Conservation (phyloP, 2,797 vertebrate species). For the Acanthiza pusilla region DNA sequence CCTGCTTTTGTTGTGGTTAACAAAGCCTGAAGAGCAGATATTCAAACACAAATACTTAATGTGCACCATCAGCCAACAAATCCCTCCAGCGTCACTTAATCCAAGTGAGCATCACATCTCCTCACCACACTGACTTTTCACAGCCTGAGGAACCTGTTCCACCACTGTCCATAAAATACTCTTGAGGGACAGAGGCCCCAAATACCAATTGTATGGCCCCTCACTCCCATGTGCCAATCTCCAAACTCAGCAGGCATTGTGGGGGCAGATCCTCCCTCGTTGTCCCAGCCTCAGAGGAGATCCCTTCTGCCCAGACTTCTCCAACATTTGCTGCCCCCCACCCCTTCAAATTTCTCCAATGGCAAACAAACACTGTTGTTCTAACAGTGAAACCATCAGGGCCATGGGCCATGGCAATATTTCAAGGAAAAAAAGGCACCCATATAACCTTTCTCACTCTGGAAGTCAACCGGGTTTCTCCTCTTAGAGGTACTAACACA, state of each 20-base stretch:
- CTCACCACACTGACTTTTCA: neutral
- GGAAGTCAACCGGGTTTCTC: neutral
- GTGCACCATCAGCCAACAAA: neutral
- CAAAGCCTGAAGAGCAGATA: neutral
- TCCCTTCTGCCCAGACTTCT: neutral
- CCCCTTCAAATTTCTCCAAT: rapidly evolving
- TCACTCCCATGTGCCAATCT: neutral
- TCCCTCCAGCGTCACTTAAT: neutral
- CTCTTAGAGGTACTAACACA: neutral
- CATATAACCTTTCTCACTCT: neutral
- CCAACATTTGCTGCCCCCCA: neutral
- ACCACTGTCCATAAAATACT: neutral
- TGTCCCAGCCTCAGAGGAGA: neutral
- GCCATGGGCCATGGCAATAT: neutral
- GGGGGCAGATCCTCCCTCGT: neutral
- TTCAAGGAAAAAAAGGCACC: constrained; percentile 3
- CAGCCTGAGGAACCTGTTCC: neutral
- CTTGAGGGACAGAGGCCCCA: neutral
- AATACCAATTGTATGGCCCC: rapidly evolving
- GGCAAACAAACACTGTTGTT: neutral
- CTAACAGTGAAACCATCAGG: neutral
- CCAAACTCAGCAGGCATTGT: neutral
- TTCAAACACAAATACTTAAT: neutral
- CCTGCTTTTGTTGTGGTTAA: neutral
- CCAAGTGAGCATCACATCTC: neutral